Evolutionary conservation across 2,797 vertebrate species (phyloP).

Genomic region (Hemitrygon akajei): DNA sequence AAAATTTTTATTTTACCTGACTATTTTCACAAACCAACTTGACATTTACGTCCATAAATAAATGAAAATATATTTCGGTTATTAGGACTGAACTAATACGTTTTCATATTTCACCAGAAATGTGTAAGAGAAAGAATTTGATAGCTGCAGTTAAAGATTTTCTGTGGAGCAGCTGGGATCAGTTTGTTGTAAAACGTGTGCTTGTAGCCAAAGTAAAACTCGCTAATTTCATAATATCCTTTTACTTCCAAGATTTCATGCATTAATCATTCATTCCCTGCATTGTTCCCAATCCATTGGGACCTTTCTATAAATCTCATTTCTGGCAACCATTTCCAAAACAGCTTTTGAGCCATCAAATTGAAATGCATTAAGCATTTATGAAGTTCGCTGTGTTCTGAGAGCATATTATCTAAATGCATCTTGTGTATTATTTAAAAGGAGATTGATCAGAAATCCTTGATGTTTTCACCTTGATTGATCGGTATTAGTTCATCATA

Average conservation of each 20-base stretch:
- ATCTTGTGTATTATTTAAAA: constrained; percentile 12
- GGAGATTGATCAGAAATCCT: not conserved
- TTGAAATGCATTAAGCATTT: not conserved
- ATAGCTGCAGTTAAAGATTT: not conserved
- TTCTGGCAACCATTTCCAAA: not conserved
- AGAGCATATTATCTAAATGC: not conserved
- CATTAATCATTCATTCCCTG: not conserved
- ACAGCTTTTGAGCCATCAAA: constrained; percentile 14
- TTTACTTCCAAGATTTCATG: not conserved
- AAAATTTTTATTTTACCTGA: not conserved
- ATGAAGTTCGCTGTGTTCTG: not conserved
- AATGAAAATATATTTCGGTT: no score
- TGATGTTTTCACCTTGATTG: not conserved
- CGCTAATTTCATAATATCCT: not conserved
- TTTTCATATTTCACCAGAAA: not conserved
- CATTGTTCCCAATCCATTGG: not conserved
- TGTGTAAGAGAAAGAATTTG: not conserved
- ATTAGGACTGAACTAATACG: not conserved
- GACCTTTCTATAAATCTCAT: not conserved
- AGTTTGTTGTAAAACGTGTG: not conserved
- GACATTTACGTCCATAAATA: not conserved
- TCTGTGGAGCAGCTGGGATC: not conserved
- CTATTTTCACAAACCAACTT: not conserved
- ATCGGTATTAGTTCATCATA: not conserved
- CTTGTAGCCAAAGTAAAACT: not conserved